phyloP scores from a whole-genome alignment of 2,113 vertebrate genomes.

The Dipodomys merriami region DNA sequence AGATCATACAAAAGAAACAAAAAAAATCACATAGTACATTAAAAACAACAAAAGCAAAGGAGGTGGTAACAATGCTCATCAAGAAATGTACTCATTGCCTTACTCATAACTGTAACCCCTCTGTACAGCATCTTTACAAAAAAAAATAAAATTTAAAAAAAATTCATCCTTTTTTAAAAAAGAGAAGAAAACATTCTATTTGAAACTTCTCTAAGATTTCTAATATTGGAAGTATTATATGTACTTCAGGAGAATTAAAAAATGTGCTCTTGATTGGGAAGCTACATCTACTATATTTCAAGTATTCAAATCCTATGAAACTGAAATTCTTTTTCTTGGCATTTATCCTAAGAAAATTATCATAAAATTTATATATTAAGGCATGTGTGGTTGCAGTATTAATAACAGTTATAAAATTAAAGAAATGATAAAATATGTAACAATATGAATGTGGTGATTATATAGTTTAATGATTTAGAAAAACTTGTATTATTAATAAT shows the following conservation, averaged over 20 bases:
- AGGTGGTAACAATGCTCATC: no score
- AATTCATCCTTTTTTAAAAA: no score
- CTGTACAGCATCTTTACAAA: no score
- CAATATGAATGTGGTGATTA: neutral
- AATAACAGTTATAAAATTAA: neutral
- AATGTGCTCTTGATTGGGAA: neutral
- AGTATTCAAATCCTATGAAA: neutral
- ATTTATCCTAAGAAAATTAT: constrained; percentile 9
- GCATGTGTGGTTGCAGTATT: neutral
- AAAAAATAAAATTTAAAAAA: no score
- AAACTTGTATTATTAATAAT: neutral
- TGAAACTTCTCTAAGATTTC: neutral
- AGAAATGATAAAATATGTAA: constrained; percentile 21
- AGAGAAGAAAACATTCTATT: neutral
- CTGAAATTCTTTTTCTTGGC: neutral
- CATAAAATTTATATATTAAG: neutral
- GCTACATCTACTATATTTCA: neutral
- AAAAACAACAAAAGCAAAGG: no score
- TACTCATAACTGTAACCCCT: no score
- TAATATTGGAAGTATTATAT: neutral
- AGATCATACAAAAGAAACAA: no score
- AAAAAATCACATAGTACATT: no score
- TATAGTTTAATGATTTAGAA: neutral
- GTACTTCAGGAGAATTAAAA: neutral
- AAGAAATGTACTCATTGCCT: no score